Evolutionary conservation across 2,888 invertebrate genomes (phyloP).

Genomic region (Reticulitermes lucifugus): DNA sequence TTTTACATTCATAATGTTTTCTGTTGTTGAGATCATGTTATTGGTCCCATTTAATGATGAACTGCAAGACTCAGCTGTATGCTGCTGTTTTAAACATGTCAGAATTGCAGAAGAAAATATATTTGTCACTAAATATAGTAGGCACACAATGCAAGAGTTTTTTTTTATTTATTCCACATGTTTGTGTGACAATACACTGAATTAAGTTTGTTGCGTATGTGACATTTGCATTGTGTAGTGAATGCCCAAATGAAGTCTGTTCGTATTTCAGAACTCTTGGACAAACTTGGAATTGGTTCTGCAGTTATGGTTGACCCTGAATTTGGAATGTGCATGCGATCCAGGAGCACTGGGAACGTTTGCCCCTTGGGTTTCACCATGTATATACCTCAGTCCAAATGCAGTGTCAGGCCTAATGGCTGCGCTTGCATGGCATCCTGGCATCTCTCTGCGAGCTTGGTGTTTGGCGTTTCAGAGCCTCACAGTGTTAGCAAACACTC

Average conservation of each 20-base stretch:
- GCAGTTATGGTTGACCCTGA: constrained; percentile 88
- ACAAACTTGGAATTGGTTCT: constrained; percentile 85
- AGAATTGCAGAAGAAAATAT: too few species aligned
- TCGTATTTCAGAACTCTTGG: constrained; percentile 71
- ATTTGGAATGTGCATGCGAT: constrained; percentile 71
- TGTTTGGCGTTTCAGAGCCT: constrained; percentile 81
- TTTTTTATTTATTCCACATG: too few species aligned
- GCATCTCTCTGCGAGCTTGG: constrained; percentile 81
- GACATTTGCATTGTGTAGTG: too few species aligned
- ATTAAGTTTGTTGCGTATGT: too few species aligned
- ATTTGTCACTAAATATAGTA: too few species aligned
- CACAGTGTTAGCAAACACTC: constrained; percentile 62
- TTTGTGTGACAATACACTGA: too few species aligned
- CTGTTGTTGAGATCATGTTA: too few species aligned
- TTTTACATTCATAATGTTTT: too few species aligned
- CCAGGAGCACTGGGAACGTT: constrained; percentile 62
- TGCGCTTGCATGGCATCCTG: constrained; percentile 75
- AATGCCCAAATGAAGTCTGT: constrained; percentile 2
- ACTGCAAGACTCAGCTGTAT: too few species aligned
- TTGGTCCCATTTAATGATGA: too few species aligned
- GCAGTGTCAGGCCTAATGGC: constrained; percentile 75
- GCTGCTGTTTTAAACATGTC: too few species aligned
- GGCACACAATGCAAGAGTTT: too few species aligned
- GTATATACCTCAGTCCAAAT: constrained; percentile 73
- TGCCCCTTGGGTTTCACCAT: constrained; percentile 70